Base-by-base conservation (phyloP, 2,888 invertebrate genomes). In the Zelleria hepariella region DNA sequence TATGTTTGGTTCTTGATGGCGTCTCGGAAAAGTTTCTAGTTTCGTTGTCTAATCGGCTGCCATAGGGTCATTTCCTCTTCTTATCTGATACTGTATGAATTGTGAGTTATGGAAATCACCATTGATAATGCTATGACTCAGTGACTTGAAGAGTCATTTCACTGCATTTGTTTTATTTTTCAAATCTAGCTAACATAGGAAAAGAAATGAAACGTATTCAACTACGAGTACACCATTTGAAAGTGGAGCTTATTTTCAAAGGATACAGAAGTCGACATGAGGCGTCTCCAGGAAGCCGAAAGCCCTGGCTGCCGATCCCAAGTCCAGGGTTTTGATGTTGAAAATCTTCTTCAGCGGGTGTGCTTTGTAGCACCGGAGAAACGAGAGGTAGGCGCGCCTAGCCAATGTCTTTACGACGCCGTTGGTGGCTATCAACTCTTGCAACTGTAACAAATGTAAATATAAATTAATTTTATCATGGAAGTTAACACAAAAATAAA, bases 231-330 rank as follows among this genome's bases (percentile, higher is more conserved):
- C n/a, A n/a, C n/a, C n/a, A n/a, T n/a, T n/a, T n/a, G n/a, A n/a
- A n/a, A n/a, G n/a, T n/a, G n/a, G n/a, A n/a, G n/a, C n/a, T n/a
- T n/a, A 3, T 52, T 59, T 15, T 15, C 72, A 84, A 86, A 86
- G 86, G 86, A 87, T 93, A 94, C 95, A 91, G 67, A 99, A 91
- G 86, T 98, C 98, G 32, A 98, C 95, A 64, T 95, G 94, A 0
- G 99, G 99, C 59, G 98, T 97, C 60, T 95, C 94, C 59, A 90
- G 87, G 78, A 99, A 98, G 10, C 99, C 99, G 89, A 99, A 99
- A 0, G 97, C 96, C 75, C 92, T 92, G 1, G 95, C 95, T n/a
- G 97, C 96, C 70, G 93, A 91, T 60, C 92, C 91, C 70, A 99
- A 89, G 81, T 99, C 97, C 70, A 99, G 80, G 0, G 94, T 95